Evolutionary conservation across 2,797 vertebrate genomes (phyloP).

Genomic region (Ctenochaetus hawaiiensis): DNA sequence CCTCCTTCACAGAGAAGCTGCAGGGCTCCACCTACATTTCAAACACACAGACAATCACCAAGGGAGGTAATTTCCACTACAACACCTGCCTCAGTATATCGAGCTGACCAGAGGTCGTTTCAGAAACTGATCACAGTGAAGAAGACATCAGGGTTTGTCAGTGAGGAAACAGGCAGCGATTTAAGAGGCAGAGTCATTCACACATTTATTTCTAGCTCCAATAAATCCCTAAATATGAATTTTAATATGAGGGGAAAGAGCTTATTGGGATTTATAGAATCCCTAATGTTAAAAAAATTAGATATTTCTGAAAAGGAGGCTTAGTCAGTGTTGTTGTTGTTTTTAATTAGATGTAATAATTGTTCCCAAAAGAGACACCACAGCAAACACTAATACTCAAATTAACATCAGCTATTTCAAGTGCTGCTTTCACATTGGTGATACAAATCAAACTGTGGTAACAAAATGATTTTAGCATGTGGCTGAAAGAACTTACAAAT

Average conservation of each 20-base stretch:
- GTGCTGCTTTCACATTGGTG: constrained; percentile 1
- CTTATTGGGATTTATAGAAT: neutral
- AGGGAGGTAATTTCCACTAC: constrained; percentile 49
- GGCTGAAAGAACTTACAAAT: neutral
- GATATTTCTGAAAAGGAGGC: neutral
- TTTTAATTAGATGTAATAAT: neutral
- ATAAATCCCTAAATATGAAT: constrained; percentile 5
- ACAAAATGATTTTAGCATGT: neutral
- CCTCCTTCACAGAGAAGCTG: constrained; percentile 28
- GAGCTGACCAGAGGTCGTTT: constrained; percentile 22
- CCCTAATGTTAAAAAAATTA: neutral
- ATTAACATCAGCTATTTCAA: constrained; percentile 39
- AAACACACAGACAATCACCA: constrained; percentile 43
- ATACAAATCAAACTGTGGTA: constrained; percentile 10
- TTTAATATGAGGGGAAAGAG: neutral
- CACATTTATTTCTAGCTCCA: neutral
- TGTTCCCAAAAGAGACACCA: constrained; percentile 6
- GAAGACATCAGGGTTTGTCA: neutral
- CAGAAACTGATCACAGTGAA: neutral
- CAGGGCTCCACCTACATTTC: constrained; percentile 49
- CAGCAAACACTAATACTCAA: constrained; percentile 34
- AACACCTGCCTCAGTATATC: constrained; percentile 57
- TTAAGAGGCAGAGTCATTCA: neutral
- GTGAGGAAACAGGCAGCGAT: neutral
- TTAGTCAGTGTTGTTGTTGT: neutral